Conservation (phyloP, 2,113 vertebrate species). For the Percina caprodes region DNA sequence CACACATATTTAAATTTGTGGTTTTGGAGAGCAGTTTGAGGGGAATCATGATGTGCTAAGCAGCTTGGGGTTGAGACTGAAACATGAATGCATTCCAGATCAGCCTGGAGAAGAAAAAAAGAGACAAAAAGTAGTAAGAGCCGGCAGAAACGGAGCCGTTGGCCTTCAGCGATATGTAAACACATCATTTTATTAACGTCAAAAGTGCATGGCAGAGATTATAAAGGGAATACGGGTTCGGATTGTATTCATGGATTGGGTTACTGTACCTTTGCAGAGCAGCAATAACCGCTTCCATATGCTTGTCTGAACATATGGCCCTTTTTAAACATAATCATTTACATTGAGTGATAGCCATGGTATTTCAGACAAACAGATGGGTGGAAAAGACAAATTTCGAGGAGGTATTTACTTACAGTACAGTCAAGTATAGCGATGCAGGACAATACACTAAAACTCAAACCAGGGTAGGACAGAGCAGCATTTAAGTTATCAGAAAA, state of each 20-base stretch:
- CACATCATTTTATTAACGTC: slow-evolving; percentile 75
- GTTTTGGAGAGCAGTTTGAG: slow-evolving; percentile 65
- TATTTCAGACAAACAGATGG: slow-evolving; percentile 69
- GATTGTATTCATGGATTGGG: slow-evolving; percentile 74
- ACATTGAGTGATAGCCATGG: slow-evolving; percentile 65
- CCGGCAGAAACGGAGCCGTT: slow-evolving; percentile 58
- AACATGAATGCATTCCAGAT: slow-evolving; percentile 57
- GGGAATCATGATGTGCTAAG: slow-evolving; percentile 69
- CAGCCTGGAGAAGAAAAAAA: slow-evolving; percentile 13
- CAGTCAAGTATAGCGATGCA: slow-evolving; percentile 41
- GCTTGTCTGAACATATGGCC: slow-evolving; percentile 55
- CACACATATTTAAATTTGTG: slow-evolving; percentile 83
- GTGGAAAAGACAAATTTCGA: slow-evolving; percentile 61
- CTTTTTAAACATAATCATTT: slow-evolving; percentile 71
- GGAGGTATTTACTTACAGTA: slow-evolving; percentile 77
- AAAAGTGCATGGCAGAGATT: slow-evolving; percentile 70
- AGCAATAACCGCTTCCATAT: slow-evolving; percentile 79
- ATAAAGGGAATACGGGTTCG: slow-evolving; percentile 65
- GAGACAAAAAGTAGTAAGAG: slow-evolving; percentile 32
- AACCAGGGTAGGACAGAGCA: neutral
- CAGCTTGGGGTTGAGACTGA: slow-evolving; percentile 54
- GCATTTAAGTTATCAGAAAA: slow-evolving; percentile 20
- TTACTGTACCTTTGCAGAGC: slow-evolving; percentile 75
- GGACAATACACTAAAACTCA: slow-evolving; percentile 45
- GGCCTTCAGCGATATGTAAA: slow-evolving; percentile 75